Evolutionary conservation across 30 jellyfish, hydroid and myxozoan species (phyloP), one percentile per base, ranked within the genome.

Genomic region (Morbakka virulenta): DNA sequence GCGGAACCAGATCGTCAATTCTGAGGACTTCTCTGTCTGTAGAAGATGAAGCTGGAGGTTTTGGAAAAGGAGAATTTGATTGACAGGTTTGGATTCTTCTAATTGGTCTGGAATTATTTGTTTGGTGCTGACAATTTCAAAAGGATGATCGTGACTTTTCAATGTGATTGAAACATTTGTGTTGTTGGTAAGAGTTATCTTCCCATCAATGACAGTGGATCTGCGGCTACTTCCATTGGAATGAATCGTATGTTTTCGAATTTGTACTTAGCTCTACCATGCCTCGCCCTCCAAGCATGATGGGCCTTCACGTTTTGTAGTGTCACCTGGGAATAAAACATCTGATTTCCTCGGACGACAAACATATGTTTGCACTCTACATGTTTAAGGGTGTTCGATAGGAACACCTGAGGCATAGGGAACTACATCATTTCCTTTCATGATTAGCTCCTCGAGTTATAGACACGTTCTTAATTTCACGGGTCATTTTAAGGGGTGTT

Each of bases 401-500:
- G 57, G 13, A 41, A 41, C 57, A 6, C 13, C 17, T 17, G 57
- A 41, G 17, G 57, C 17, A 41, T 41, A 17, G 17, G 57, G 57
- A 41, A 41, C 17, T 17, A 41, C 57, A 41, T 41, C 57, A 9
- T 41, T 41, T 41, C 57, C 57, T 41, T 41, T 17, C 13, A 41
- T 41, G 57, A 17, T 41, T 9, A 6, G 57, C 17, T 9, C 17
- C 57, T 6, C 17, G 17, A 6, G 57, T 41, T 41, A 17, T 41
- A 41, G 57, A 41, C 17, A 41, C 32, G 71, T 57, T 57, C 25
- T 67, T 26, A 4, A 50, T 33, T 26, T 67, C 80, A 6, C 80
- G 68, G 17, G 17, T 35, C 4, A 31, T 67, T 2, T 6, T 4
- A 17, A 67, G 74, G n/a, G 57, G 9, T 41, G 57, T 41, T 41